Conservation (phyloP, 2,113 vertebrate species). For the Synchiropus splendidus region DNA sequence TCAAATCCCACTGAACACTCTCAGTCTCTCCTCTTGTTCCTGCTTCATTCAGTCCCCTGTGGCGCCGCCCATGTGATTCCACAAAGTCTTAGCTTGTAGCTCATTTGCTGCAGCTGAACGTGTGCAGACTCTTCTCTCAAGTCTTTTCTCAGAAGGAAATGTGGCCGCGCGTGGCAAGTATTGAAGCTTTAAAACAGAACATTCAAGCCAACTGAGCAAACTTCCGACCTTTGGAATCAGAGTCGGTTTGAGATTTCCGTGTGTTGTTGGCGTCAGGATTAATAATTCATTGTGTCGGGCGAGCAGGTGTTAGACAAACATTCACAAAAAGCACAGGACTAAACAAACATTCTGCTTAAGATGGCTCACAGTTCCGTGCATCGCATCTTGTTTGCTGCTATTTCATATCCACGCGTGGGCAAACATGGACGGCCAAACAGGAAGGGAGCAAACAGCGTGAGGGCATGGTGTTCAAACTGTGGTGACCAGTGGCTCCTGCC, state of each 20-base stretch:
- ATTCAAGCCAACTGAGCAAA: too few relatives aligned
- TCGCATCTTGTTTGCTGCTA: constrained; percentile 54
- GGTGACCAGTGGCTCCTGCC: constrained; percentile 61
- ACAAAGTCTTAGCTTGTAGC: constrained; percentile 10
- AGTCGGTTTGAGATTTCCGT: too few relatives aligned
- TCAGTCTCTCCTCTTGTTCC: constrained; percentile 12
- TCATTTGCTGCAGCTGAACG: constrained; percentile 7
- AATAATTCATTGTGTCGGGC: constrained; percentile 12
- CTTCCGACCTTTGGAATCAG: too few relatives aligned
- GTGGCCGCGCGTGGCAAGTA: too few relatives aligned
- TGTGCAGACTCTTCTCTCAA: too few relatives aligned
- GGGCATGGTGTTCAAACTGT: constrained; percentile 61
- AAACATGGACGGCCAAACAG: constrained; percentile 49
- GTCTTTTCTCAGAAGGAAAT: too few relatives aligned
- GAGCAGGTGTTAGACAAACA: constrained; percentile 30
- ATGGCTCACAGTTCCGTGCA: constrained; percentile 42
- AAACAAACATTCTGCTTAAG: constrained; percentile 35
- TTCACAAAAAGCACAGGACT: constrained; percentile 19
- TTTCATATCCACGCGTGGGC: constrained; percentile 53
- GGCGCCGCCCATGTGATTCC: constrained; percentile 18
- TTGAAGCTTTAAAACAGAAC: too few relatives aligned
- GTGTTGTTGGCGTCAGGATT: constrained; percentile 6
- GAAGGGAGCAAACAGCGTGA: constrained; percentile 50
- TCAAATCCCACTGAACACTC: constrained; percentile 11
- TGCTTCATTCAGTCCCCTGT: constrained; percentile 18